Base-by-base conservation (phyloP, 2,113 vertebrate genomes). In the Myiagra hebetior region DNA sequence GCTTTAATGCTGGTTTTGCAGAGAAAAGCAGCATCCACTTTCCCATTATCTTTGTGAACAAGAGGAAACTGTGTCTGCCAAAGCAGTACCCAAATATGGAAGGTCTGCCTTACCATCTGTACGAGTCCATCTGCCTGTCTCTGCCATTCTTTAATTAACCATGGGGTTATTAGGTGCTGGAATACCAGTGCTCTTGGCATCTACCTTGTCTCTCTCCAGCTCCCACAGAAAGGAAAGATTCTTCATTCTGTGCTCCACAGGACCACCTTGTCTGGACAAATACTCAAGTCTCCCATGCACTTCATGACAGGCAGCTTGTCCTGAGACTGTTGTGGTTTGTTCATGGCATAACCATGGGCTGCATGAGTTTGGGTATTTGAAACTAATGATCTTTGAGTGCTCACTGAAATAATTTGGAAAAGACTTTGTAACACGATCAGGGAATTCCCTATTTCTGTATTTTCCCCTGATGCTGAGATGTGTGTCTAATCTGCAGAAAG, bases 211-310 rank as follows among this genome's bases (percentile, higher is more conserved):
- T 69, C 33, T 73, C 28, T 88, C 18, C 21, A 46, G n/a, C 23
- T 77, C 53, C 26, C 42, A 53, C 53, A 65, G 31, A 44, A 28
- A 65, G 59, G 41, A 72, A 28, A n/a, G 4, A n/a, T 82, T 57
- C 30, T 72, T 46, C 18, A 5, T 75, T 81, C 46, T 31, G 26
- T 65, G 27, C 64, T 55, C 63, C 19, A n/a, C 13, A 16, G 39
- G n/a, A 53, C 39, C 13, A 13, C 26, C 16, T 90, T 68, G 10
- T 73, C 22, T 76, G 60, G 67, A 13, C 13, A 65, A 35, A 41
- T 26, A 16, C 15, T 60, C 0, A 1, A 6, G 35, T 65, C 14
- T 85, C 26, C 13, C 0, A 1, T 22, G 28, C 0, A 1, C 30
- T 55, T 35, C 18, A 3, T 7, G 14, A 50, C 26, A 84, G 46